Conservation (phyloP, 1,140 invertebrate genomes). For the Drosophila erecta region DNA sequence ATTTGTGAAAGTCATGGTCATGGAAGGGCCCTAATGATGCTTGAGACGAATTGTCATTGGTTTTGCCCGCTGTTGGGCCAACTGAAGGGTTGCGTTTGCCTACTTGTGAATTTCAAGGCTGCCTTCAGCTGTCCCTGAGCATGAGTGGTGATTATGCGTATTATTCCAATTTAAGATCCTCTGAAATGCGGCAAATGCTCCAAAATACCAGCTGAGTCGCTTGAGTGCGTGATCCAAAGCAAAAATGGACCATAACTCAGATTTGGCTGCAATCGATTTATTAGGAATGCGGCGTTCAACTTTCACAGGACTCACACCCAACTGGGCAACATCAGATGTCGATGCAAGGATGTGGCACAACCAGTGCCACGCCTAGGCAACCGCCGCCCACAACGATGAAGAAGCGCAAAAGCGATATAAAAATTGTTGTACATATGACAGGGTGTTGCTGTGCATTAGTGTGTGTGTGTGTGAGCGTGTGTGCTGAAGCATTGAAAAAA, state of each 20-base stretch:
- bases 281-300: constrained; percentile 68
- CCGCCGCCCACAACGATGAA: constrained; percentile 31
- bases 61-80: constrained; percentile 58
- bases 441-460: constrained; percentile 42
- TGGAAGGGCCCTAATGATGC: constrained; percentile 65
- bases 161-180: neutral
- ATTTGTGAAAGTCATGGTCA: constrained; percentile 66
- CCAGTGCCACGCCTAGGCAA: constrained; percentile 58
- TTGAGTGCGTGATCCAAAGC: neutral
- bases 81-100: constrained; percentile 59
- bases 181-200: constrained; percentile 1
- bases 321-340: constrained; percentile 36
- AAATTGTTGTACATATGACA: constrained; percentile 67
- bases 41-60: constrained; percentile 74
- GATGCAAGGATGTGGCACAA: constrained; percentile 53
- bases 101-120: constrained; percentile 34
- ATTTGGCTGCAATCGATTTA: constrained; percentile 68
- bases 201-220: constrained; percentile 19
- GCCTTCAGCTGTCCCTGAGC: constrained; percentile 10
- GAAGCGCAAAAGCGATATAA: constrained; percentile 67
- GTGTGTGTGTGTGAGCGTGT: constrained; percentile 47
- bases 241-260: constrained; percentile 1
- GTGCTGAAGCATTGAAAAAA: constrained; percentile 77
- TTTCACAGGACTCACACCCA: constrained; percentile 56
- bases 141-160: constrained; percentile 24